A percentile compares a stretch with the other conserved stretches of the same genome.
Conservation (phyloP, 2,113 vertebrate genomes). For the Nycticryphes semicollaris region DNA sequence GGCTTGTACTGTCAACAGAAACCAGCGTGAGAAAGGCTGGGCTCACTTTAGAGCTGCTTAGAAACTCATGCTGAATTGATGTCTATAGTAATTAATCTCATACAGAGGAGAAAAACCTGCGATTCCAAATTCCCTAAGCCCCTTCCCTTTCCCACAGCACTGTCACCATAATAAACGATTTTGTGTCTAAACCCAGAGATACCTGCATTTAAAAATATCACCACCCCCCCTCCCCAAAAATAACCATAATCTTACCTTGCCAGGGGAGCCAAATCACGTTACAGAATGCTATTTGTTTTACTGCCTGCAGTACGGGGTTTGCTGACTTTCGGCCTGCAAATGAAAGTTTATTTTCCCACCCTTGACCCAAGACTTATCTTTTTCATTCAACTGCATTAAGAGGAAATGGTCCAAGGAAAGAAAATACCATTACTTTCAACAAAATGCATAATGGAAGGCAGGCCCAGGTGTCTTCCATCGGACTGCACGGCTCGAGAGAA, state of each 20-base stretch:
- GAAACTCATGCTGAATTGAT: background rate
- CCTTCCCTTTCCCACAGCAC: background rate
- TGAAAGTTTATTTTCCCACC: background rate
- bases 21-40: background rate
- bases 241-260: slow-evolving; percentile 15
- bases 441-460: background rate
- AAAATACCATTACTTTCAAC: background rate
- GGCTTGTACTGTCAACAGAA: background rate
- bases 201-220: background rate
- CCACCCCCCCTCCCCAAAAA: background rate
- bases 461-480: background rate
- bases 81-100: background rate
- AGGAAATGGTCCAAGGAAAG: background rate
- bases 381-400: background rate
- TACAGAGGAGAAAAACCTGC: background rate
- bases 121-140: background rate
- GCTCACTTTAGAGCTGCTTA: background rate
- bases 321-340: slow-evolving; percentile 48
- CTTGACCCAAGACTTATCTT: background rate
- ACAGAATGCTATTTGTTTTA: background rate
- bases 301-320: background rate
- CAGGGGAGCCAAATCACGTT: background rate
- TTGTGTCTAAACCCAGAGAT: background rate
- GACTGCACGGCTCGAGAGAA: background rate
- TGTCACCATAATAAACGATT: background rate